Evolutionary conservation across 2,888 invertebrate genomes (phyloP).

Genomic region (Melikaiella ostensackeni): DNA sequence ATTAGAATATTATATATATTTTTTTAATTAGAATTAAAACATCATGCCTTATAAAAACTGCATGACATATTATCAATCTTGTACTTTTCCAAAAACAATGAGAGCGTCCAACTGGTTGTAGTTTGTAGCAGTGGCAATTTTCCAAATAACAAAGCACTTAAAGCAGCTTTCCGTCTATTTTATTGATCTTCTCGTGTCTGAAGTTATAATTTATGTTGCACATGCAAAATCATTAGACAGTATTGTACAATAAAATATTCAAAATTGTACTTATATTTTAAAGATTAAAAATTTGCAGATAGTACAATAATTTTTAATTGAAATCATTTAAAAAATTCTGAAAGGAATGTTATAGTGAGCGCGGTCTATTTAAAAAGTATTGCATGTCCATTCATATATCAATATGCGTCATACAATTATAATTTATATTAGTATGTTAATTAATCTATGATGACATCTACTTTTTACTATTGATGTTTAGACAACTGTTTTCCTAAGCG

Average conservation of each 20-base stretch:
- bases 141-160: background rate
- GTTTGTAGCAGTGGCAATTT: conserved; percentile 1
- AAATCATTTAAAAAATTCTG: background rate
- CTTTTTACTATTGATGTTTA: too few species aligned
- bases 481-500: too few species aligned
- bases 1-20: too few species aligned
- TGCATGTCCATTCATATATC: too few species aligned
- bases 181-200: background rate
- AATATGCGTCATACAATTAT: too few species aligned
- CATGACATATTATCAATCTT: background rate
- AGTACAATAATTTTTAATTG: too few species aligned
- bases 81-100: background rate
- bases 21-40: background rate
- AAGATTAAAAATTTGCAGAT: too few species aligned
- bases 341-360: background rate
- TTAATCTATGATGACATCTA: too few species aligned
- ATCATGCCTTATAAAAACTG: background rate
- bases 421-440: too few species aligned
- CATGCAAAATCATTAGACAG: background rate
- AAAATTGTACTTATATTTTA: background rate
- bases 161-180: background rate
- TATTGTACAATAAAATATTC: too few species aligned
- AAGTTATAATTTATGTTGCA: background rate
- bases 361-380: too few species aligned
- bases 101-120: background rate